Percentiles rank a stretch among this genome's conserved stretches.
phyloP scores from a whole-genome alignment of 1,140 invertebrate species.

The Panulirus ornatus region DNA sequence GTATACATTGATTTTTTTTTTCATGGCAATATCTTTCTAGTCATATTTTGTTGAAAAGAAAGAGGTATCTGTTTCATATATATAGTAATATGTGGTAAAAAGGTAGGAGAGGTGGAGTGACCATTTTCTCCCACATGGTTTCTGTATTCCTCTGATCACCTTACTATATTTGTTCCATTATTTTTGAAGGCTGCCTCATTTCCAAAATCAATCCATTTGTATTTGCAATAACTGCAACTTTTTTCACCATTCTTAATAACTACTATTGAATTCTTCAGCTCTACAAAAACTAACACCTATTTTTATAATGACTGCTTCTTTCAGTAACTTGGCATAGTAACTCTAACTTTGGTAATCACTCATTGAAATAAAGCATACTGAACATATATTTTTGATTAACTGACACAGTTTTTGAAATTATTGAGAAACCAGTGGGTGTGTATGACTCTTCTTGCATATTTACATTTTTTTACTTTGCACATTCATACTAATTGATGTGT shows the following conservation, averaged over 20 bases:
- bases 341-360: neutral
- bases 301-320: too few relatives aligned
- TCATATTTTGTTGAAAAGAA: neutral
- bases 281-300: too few relatives aligned
- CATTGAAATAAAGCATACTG: neutral
- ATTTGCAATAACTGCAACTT: too few relatives aligned
- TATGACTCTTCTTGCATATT: neutral
- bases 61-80: neutral
- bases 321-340: too few relatives aligned
- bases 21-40: constrained; percentile 10
- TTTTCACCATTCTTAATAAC: too few relatives aligned
- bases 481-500: neutral
- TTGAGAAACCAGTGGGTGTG: neutral
- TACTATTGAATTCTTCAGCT: too few relatives aligned
- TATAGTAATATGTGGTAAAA: neutral
- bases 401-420: neutral
- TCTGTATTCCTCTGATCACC: too few relatives aligned
- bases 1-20: neutral
- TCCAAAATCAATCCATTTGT: neutral
- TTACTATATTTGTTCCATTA: neutral
- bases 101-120: constrained; percentile 1
- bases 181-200: neutral
- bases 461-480: neutral
- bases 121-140: neutral
- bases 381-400: neutral